Evolutionary conservation across 2,888 invertebrate genomes (phyloP).

Genomic region (Amblyteles armatorius): DNA sequence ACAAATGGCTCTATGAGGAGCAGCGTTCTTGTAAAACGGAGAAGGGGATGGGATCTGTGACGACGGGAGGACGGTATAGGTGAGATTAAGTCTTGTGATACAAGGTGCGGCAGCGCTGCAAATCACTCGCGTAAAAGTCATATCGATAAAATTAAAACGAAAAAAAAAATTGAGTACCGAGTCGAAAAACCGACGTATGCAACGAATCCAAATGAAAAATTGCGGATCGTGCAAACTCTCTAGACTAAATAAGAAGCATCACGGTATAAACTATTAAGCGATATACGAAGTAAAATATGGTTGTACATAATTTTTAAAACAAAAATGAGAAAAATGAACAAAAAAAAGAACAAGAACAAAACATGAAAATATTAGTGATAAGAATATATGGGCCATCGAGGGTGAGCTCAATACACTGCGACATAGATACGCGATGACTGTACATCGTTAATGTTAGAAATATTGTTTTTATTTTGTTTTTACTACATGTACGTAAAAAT

Average conservation of each 20-base stretch:
- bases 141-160: constrained; percentile 52
- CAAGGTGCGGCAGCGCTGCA: constrained; percentile 14
- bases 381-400: constrained; percentile 58
- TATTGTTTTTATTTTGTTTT: constrained; percentile 52
- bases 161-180: constrained; percentile 20
- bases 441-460: constrained; percentile 59
- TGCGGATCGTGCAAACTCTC: constrained; percentile 50
- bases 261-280: constrained; percentile 57
- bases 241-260: constrained; percentile 45
- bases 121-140: constrained; percentile 62
- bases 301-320: constrained; percentile 66
- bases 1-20: constrained; percentile 52
- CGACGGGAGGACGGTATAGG: constrained; percentile 26
- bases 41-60: constrained; percentile 31
- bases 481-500: constrained; percentile 24
- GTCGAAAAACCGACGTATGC: constrained; percentile 30
- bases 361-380: constrained; percentile 51
- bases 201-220: constrained; percentile 53
- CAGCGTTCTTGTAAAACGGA: constrained; percentile 8
- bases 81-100: constrained; percentile 41
- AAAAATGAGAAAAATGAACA: constrained; percentile 30
- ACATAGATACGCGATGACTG: constrained; percentile 49
- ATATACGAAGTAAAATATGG: constrained; percentile 41
- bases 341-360: constrained; percentile 27
- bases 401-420: constrained; percentile 45